Evolutionary conservation across 2,888 invertebrate species (phyloP).

Genomic region (Meandrusa payeni): DNA sequence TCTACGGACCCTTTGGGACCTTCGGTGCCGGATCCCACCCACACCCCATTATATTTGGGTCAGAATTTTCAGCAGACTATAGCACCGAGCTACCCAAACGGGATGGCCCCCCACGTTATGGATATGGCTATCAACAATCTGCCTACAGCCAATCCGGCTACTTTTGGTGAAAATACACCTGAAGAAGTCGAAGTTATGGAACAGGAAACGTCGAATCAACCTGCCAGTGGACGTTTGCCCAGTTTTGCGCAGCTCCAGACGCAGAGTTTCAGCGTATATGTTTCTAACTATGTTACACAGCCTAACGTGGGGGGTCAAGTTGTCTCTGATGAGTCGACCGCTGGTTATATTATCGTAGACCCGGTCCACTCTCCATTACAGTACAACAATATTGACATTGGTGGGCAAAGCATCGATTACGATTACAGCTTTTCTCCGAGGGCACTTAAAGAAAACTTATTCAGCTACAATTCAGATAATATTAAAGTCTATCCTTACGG

Average conservation of each 20-base stretch:
- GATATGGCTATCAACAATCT: constrained; percentile 86
- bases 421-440: constrained; percentile 64
- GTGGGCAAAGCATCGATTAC: constrained; percentile 58
- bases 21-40: constrained; percentile 80
- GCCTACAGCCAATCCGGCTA: constrained; percentile 88
- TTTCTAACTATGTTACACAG: constrained; percentile 80
- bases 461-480: constrained; percentile 58
- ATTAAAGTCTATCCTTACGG: constrained; percentile 61
- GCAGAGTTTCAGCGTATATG: constrained; percentile 79
- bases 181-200: constrained; percentile 74
- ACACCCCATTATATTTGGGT: constrained; percentile 82
- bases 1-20: constrained; percentile 82
- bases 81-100: constrained; percentile 90
- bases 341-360: constrained; percentile 71
- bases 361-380: constrained; percentile 61
- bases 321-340: constrained; percentile 75
- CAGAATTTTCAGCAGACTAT: constrained; percentile 82
- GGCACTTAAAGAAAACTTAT: constrained; percentile 56
- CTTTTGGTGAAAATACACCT: constrained; percentile 87
- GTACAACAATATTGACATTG: constrained; percentile 56
- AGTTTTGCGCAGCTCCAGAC: constrained; percentile 85
- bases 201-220: constrained; percentile 65
- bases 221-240: constrained; percentile 78
- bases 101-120: constrained; percentile 92
- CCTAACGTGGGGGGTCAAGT: constrained; percentile 91